phyloP scores from a whole-genome alignment of 2,113 vertebrate species.

The Nycticryphes semicollaris region DNA sequence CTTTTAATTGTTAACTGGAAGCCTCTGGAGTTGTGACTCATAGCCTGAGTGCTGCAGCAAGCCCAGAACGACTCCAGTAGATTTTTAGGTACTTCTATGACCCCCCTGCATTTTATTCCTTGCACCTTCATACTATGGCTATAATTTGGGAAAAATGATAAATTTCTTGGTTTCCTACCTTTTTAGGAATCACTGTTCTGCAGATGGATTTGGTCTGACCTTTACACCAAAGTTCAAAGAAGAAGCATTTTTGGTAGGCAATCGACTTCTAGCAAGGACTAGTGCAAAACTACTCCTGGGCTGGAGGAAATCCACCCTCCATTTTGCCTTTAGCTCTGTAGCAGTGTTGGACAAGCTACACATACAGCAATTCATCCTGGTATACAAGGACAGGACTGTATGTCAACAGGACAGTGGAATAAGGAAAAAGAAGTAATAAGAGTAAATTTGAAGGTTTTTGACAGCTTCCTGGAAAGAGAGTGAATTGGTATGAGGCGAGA shows the following conservation, averaged over 20 bases:
- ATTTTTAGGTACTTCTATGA: neutral
- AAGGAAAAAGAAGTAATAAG: neutral
- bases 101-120: neutral
- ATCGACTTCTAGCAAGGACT: neutral
- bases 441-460: neutral
- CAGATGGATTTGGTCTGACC: neutral
- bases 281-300: neutral
- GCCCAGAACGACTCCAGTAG: neutral
- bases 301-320: neutral
- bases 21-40: slow-evolving; percentile 35
- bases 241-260: neutral
- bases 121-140: neutral
- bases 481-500: neutral
- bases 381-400: neutral
- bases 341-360: neutral
- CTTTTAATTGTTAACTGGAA: slow-evolving; percentile 23
- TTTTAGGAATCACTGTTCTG: neutral
- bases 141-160: neutral
- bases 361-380: neutral
- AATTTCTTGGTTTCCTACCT: neutral
- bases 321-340: neutral
- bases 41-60: neutral
- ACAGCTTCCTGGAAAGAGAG: neutral
- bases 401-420: neutral
- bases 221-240: neutral